Percentiles rank a stretch among this genome's conserved stretches.
Evolutionary conservation across 2,888 invertebrate species (phyloP).

Genomic region (Leptopilina syphax): DNA sequence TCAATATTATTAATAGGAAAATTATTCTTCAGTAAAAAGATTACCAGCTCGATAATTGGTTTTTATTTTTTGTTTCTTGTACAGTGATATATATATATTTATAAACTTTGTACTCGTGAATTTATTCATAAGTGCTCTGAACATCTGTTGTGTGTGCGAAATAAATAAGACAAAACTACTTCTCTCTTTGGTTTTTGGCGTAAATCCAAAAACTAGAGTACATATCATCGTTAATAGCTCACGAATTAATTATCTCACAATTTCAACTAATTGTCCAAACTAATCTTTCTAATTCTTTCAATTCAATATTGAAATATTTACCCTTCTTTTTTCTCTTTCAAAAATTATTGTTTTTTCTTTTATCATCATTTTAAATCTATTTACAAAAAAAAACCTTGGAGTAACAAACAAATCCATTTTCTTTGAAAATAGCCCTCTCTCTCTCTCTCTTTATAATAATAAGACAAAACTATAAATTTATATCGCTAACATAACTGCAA

Average conservation of each 20-base stretch:
- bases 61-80: too few relatives aligned
- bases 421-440: not conserved
- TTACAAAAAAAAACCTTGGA: too few relatives aligned
- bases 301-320: not conserved
- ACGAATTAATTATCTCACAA: constrained; percentile 19
- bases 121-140: not conserved
- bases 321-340: too few relatives aligned
- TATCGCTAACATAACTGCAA: not conserved
- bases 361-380: too few relatives aligned
- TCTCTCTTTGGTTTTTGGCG: constrained; percentile 29
- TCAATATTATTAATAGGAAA: too few relatives aligned
- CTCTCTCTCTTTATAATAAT: not conserved
- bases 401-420: not conserved
- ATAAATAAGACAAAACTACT: constrained; percentile 26
- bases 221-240: constrained; percentile 9
- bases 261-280: not conserved
- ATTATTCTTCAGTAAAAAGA: too few relatives aligned
- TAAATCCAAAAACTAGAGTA: constrained; percentile 29
- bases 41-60: too few relatives aligned
- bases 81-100: too few relatives aligned
- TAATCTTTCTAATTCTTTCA: not conserved
- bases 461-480: constrained; percentile 11
- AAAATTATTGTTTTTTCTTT: too few relatives aligned
- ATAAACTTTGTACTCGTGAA: not conserved
- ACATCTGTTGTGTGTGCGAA: constrained; percentile 30